Conservation (phyloP, 2,797 vertebrate species). For the Sebastes iracundus region DNA sequence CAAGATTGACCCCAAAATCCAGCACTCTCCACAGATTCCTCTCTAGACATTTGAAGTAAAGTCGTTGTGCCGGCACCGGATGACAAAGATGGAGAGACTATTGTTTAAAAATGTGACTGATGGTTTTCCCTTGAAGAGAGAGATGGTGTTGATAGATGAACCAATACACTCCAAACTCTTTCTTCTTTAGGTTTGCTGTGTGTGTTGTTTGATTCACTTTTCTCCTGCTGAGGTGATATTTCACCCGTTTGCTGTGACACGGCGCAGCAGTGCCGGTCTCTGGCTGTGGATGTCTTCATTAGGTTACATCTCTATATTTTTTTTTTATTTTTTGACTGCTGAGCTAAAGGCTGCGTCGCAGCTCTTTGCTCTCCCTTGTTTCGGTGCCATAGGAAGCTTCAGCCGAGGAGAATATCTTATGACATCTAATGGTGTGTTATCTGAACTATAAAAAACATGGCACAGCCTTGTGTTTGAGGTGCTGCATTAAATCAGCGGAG, state of each 20-base stretch:
- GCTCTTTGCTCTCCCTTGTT: slow-evolving; percentile 33
- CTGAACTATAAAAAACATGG: slow-evolving; percentile 26
- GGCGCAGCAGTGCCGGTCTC: slow-evolving; percentile 31
- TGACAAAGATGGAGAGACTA: slow-evolving; percentile 79
- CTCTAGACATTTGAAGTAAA: slow-evolving; percentile 77
- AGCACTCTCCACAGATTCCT: slow-evolving; percentile 72
- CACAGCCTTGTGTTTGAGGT: slow-evolving; percentile 10
- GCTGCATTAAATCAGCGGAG: slow-evolving; percentile 27
- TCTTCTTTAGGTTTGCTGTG: slow-evolving; percentile 71
- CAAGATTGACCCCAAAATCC: slow-evolving; percentile 58
- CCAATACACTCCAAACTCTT: slow-evolving; percentile 70
- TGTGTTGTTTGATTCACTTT: slow-evolving; percentile 78
- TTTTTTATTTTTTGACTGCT: slow-evolving; percentile 19
- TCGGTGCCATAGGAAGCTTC: slow-evolving; percentile 10
- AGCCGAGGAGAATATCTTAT: slow-evolving; percentile 12
- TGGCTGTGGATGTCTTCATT: slow-evolving; percentile 67
- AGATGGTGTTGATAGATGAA: slow-evolving; percentile 81
- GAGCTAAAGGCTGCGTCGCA: slow-evolving; percentile 28
- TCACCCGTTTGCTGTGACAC: slow-evolving; percentile 62
- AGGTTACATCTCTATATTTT: slow-evolving; percentile 44
- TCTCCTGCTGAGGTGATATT: slow-evolving; percentile 70
- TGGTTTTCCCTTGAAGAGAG: slow-evolving; percentile 81
- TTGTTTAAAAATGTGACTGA: slow-evolving; percentile 83
- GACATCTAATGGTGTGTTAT: slow-evolving; percentile 32
- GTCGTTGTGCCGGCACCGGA: slow-evolving; percentile 69